A percentile compares a stretch with the other conserved stretches of the same genome.
Evolutionary conservation across 2,113 vertebrate species (phyloP).

Genomic region (Microcebus tavaratra): DNA sequence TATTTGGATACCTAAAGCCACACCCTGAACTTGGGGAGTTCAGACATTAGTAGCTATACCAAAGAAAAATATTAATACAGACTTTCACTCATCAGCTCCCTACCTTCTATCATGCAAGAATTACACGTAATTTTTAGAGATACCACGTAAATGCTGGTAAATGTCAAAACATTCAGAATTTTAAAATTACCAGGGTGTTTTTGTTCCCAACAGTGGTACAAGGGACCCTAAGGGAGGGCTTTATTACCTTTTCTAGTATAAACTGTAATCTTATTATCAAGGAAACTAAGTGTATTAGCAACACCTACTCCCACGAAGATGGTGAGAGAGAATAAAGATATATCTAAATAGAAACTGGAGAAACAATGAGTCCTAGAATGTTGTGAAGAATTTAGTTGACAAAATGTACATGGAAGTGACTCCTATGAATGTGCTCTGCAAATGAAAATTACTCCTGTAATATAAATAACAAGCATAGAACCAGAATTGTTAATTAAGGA

Average conservation of each 20-base stretch:
- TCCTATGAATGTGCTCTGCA: neutral
- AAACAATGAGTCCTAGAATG: neutral
- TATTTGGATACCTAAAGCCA: conserved; percentile 44
- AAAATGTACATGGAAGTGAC: neutral
- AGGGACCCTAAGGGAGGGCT: neutral
- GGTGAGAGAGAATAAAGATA: neutral
- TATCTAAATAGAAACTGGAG: neutral
- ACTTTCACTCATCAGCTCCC: neutral
- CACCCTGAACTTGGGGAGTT: neutral
- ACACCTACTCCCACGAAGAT: neutral
- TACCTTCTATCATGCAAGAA: neutral
- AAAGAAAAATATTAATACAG: neutral
- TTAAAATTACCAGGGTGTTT: neutral
- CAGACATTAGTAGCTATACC: neutral
- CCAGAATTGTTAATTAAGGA: conserved; percentile 1
- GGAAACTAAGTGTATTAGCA: neutral
- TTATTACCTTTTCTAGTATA: neutral
- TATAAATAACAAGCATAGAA: neutral
- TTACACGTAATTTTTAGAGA: neutral
- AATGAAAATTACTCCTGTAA: neutral
- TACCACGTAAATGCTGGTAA: neutral
- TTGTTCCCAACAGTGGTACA: neutral
- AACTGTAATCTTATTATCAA: neutral
- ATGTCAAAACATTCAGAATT: conserved; percentile 20
- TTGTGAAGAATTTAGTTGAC: conserved; percentile 2